These are phyloP conservation scores for Lycophotia porphyrea DNA, from an alignment of 2,888 invertebrate genomes.

Conservation along the genomic window DNA sequence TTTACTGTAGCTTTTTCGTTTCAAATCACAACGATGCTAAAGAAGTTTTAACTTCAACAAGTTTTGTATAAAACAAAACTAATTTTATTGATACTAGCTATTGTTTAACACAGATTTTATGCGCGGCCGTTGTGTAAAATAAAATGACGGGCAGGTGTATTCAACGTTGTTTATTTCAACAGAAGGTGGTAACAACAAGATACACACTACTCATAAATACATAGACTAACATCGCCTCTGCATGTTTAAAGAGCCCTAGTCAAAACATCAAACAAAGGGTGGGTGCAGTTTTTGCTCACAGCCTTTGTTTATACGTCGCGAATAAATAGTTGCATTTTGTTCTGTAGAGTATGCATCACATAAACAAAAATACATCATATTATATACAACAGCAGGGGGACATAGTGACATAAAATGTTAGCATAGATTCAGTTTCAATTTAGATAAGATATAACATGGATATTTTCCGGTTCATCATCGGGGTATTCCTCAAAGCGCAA, in stretches of 20 bases:
- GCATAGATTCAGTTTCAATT: neutral
- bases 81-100: too few species aligned
- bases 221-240: slow-evolving; percentile 25
- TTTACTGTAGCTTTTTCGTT: too few species aligned
- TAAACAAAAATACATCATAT: neutral
- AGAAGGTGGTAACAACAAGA: neutral
- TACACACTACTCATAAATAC: slow-evolving; percentile 20
- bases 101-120: neutral
- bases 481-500: too few species aligned
- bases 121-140: neutral
- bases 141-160: neutral
- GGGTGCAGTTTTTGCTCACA: slow-evolving; percentile 25
- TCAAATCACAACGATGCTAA: too few species aligned
- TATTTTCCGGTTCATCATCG: too few species aligned
- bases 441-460: neutral
- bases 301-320: slow-evolving; percentile 28
- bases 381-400: neutral
- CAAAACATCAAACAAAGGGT: slow-evolving; percentile 44
- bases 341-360: neutral
- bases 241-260: slow-evolving; percentile 25
- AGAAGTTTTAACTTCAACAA: too few species aligned
- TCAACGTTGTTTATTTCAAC: neutral
- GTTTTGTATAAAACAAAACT: too few species aligned
- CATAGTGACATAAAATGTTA: neutral
- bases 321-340: slow-evolving; percentile 19